Base-by-base conservation (phyloP, 2,888 invertebrate genomes). In the Xanthia togata region DNA sequence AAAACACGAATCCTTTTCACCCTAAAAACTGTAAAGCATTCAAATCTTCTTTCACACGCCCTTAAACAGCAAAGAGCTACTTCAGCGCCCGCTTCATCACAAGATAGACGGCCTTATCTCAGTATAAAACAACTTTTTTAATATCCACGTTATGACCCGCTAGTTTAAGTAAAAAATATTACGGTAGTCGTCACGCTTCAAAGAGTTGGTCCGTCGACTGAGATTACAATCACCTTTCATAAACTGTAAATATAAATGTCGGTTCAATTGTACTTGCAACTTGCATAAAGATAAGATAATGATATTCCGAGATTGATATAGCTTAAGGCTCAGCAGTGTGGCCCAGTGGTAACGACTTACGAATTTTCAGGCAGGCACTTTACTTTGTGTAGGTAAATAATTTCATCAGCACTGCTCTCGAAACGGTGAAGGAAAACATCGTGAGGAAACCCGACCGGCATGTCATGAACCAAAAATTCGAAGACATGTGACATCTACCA, bases 161-260 rank as follows among this genome's bases (percentile, higher is more conserved):
- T 85, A 86, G 83, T 82, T 89, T 81, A 67, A 85, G 82, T 80
- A 90, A 89, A 91, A 90, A 90, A 90, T 87, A 91, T 88, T 85
- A 85, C 89, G 88, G 90, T 88, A 89, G 89, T 87, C 83, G 91
- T 90, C 90, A 90, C 89, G 91, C 91, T 90, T 90, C 76, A 89
- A 83, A 90, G 90, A 89, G 86, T 88, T 86, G 86, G 87, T 87
- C 87, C 87, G 85, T 85, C 89, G 88, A 87, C 85, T 80, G 80
- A 89, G 90, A 92, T 89, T 87, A 89, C 89, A 89, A 93, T 90
- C 89, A 85, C 89, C 89, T 90, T 88, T 89, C 83, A 89, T 84
- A 83, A 82, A 85, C 83, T 82, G 82, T 85, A 83, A 84, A 85
- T 85, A 87, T 77, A 85, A 85, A 87, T 81, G 85, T 76, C 55